Base-by-base conservation (phyloP, 1,140 invertebrate genomes). In the Drosophila mauritiana region DNA sequence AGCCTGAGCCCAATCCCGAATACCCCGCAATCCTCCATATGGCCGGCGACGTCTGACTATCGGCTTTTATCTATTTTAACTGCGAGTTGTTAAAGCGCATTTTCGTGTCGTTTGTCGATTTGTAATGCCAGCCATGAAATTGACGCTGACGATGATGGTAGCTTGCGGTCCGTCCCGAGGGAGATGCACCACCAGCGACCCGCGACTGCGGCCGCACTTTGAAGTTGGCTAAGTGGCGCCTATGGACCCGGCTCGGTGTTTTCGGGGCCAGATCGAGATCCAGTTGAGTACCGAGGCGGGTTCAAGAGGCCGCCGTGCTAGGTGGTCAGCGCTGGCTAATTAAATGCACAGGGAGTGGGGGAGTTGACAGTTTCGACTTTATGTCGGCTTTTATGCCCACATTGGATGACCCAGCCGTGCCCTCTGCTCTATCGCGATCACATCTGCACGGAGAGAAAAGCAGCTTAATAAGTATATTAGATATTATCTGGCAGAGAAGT, bases 61-160 rank as follows among this genome's bases (percentile, higher is more conserved):
- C 85, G 77, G 68, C 80, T 89, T 91, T 91, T 91, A 90, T 91
- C 90, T 91, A 91, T 88, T 90, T 90, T 91, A 91, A 91, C 80
- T 88, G 78, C 73, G 72, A 57, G 78, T 78, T 91, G 84, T 91
- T 91, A 90, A 91, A 91, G 90, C 90, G 80, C 90, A 90, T 91
- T 91, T 90, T 91, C 90, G 86, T 91, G 90, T 91, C 90, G 83
- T 91, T 91, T 90, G 90, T 91, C 90, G 80, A 88, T 90, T 90
- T 88, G 86, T 91, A 89, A 85, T 90, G 73, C 85, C 70, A 89
- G 61, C 42, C 67, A 65, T 43, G 55, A 68, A 63, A 45, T 65
- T 67, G 63, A 42, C 61, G 63, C 57, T 69, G 77, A 72, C 61
- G 69, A 82, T 78, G 78, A 74, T 74, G 80, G 85, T 69, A 78